These are phyloP conservation scores for Gobionotothen gibberifrons DNA, from an alignment of 2,797 vertebrate genomes.

Conservation along the genomic window DNA sequence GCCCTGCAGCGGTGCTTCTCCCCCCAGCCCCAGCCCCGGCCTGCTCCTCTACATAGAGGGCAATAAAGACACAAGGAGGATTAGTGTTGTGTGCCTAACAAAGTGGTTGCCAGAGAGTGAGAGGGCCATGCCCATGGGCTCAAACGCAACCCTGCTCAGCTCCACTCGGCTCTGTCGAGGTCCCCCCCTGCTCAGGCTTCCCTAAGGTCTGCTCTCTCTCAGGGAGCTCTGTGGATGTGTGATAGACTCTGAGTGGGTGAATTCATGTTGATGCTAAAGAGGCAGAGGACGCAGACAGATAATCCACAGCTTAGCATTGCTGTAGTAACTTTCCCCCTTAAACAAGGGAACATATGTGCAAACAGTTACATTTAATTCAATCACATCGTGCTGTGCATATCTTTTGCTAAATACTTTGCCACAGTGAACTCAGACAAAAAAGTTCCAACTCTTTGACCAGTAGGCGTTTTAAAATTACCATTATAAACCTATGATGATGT, in stretches of 20 bases:
- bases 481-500: slow-evolving; percentile 16
- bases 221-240: slow-evolving; percentile 81
- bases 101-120: slow-evolving; percentile 81
- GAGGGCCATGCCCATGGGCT: slow-evolving; percentile 82
- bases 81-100: slow-evolving; percentile 84
- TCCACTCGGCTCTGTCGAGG: slow-evolving; percentile 55
- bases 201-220: slow-evolving; percentile 79
- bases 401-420: slow-evolving; percentile 61
- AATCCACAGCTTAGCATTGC: slow-evolving; percentile 79
- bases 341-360: slow-evolving; percentile 81
- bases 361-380: slow-evolving; percentile 79
- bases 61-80: slow-evolving; percentile 85
- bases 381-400: slow-evolving; percentile 53
- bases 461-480: slow-evolving; percentile 22
- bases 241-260: slow-evolving; percentile 85
- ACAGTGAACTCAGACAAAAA: slow-evolving; percentile 46
- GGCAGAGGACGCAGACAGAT: slow-evolving; percentile 82
- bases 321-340: slow-evolving; percentile 76
- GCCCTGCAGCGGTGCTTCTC: slow-evolving; percentile 74
- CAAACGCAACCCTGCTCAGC: slow-evolving; percentile 61
- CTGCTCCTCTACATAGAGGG: slow-evolving; percentile 76
- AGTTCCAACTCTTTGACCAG: slow-evolving; percentile 50
- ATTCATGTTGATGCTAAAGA: slow-evolving; percentile 77
- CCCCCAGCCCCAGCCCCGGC: slow-evolving; percentile 58
- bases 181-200: slow-evolving; percentile 67